A percentile compares a stretch with the other conserved stretches of the same genome.
These are phyloP conservation scores for Cybosia mesomella DNA, from an alignment of 2,888 invertebrate genomes.

Conservation along the genomic window DNA sequence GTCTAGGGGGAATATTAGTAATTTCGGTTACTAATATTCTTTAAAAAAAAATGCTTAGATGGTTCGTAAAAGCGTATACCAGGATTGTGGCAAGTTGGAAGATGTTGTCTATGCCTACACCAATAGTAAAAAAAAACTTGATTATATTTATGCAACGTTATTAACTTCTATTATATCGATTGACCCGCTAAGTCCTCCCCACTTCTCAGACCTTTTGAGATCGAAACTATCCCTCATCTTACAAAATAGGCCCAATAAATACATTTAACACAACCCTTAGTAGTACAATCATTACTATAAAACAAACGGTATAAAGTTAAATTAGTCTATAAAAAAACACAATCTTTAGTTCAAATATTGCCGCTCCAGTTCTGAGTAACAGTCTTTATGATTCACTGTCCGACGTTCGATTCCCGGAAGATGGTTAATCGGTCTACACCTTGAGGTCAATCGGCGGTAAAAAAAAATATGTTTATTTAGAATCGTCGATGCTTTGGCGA, in stretches of 20 bases:
- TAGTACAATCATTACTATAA: slow-evolving; percentile 17
- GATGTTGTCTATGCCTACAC: too few species aligned
- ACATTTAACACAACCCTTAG: not conserved
- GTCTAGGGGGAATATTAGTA: too few species aligned
- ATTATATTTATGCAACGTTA: too few species aligned
- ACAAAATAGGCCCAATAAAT: slow-evolving; percentile 5
- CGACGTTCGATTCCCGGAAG: slow-evolving; percentile 58
- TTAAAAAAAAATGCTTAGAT: too few species aligned
- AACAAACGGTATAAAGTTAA: slow-evolving; percentile 35
- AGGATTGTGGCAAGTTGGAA: too few species aligned
- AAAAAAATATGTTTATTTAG: slow-evolving; percentile 35
- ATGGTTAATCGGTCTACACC: slow-evolving; percentile 44
- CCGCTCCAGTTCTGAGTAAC: slow-evolving; percentile 52
- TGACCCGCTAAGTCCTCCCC: not conserved
- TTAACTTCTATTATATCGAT: too few species aligned
- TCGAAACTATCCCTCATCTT: not conserved
- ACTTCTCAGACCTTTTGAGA: too few species aligned
- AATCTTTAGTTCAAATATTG: slow-evolving; percentile 40
- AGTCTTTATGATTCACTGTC: slow-evolving; percentile 60
- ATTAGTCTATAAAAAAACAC: slow-evolving; percentile 33
- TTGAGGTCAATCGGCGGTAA: slow-evolving; percentile 43
- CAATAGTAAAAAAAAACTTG: too few species aligned
- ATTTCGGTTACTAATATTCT: too few species aligned
- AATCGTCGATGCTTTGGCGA: not conserved
- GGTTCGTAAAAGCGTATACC: too few species aligned